Evolutionary conservation across 2,113 vertebrate genomes (phyloP).

Genomic region (Larimichthys crocea): DNA sequence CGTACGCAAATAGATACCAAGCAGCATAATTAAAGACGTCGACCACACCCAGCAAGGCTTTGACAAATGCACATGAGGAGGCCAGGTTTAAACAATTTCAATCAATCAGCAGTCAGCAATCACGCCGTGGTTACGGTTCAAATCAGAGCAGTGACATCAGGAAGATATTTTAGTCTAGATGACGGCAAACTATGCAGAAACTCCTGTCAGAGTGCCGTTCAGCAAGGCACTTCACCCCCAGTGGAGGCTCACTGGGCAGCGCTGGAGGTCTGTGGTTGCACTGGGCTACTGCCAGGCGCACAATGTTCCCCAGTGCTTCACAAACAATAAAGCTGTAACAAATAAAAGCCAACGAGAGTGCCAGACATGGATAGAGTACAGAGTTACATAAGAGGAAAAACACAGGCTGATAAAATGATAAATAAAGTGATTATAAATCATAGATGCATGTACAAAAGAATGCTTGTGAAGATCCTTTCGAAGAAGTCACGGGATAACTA

Average conservation of each 20-base stretch:
- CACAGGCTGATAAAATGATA: background rate
- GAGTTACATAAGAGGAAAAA: conserved; percentile 10
- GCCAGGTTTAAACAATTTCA: background rate
- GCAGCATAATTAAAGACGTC: background rate
- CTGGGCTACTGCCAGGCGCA: conserved; percentile 49
- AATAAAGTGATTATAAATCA: conserved; percentile 5
- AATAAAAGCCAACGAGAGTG: conserved; percentile 33
- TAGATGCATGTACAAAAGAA: background rate
- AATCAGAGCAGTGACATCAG: conserved; percentile 16
- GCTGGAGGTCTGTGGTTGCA: conserved; percentile 6
- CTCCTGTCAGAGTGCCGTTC: conserved; percentile 1
- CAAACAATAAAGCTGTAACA: conserved; percentile 47
- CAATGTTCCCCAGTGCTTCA: conserved; percentile 45
- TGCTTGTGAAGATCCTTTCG: background rate
- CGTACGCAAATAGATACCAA: background rate
- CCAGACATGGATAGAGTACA: background rate
- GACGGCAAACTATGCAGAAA: background rate
- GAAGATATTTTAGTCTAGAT: conserved; percentile 10
- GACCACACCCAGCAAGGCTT: background rate
- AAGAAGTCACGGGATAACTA: background rate
- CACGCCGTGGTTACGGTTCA: background rate
- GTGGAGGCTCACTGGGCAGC: conserved; percentile 11
- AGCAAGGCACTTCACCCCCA: conserved; percentile 1
- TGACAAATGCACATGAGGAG: background rate
- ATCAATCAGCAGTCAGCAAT: background rate